Evolutionary conservation across 1,140 invertebrate species (phyloP), one percentile per base, ranked within the genome.

Genomic region (Vollenhovia emeryi): DNA sequence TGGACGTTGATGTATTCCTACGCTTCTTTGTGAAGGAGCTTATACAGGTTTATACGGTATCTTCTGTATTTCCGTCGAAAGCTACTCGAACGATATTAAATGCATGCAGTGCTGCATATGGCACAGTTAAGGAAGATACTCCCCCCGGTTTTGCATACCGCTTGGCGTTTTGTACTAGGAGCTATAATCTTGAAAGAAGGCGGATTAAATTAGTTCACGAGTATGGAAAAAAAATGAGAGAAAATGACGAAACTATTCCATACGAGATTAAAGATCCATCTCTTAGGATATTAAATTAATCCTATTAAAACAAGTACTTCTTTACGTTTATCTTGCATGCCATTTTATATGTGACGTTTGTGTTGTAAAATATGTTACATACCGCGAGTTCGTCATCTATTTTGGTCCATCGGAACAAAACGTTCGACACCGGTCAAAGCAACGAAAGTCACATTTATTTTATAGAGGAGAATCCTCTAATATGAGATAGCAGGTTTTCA

Each of bases 331-430:
- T 40, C 4, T 40, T 13, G 3, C n/a, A 15, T 11, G 40, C 13
- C 3, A 43, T 43, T 11, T 43, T 43, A 13, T 43, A 43, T 36
- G 33, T 40, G 11, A 11, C n/a, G n/a, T n/a, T n/a, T n/a, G n/a
- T n/a, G n/a, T n/a, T n/a, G n/a, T n/a, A 64, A 64, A 64, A 64
- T 64, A n/a, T 64, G n/a, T 40, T 60, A 21, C n/a, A 64, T 13
- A 59, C 45, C 13, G 11, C 4, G 21, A 52, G 15, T 69, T 33
- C 5, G 5, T 6, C n/a, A 24, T 68, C 1, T 66, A 1, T 68
- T 45, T 43, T n/a, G 0, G 15, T 43, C 11, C 21, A 66, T 27
- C 18, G 24, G 21, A 64, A 64, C n/a, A 15, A 48, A 24, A 68
- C 5, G 27, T 69, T 48, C 11, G 9, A 69, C 11, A n/a, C 27